Evolutionary conservation across 2,113 vertebrate genomes (phyloP).

Genomic region (Meleagris gallopavo): DNA sequence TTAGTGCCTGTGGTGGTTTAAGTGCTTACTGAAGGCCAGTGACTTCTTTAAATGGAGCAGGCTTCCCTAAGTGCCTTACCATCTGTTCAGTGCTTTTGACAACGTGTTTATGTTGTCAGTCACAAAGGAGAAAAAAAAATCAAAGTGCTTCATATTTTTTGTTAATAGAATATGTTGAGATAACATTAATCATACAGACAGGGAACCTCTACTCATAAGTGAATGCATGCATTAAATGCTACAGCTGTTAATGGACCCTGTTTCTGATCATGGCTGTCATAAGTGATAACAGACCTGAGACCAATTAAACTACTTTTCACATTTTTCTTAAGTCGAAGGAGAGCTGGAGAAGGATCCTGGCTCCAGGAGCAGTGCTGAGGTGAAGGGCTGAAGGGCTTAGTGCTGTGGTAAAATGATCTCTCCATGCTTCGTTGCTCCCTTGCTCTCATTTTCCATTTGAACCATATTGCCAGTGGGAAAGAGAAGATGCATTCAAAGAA

Average conservation of each 20-base stretch:
- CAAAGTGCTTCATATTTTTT: slow-evolving; percentile 1
- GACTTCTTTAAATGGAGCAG: slow-evolving; percentile 26
- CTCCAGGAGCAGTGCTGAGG: background rate
- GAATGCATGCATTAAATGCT: background rate
- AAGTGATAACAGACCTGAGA: slow-evolving; percentile 26
- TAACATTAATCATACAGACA: slow-evolving; percentile 44
- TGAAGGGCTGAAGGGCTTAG: background rate
- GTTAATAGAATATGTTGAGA: slow-evolving; percentile 38
- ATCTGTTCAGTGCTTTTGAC: slow-evolving; percentile 40
- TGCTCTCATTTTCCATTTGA: background rate
- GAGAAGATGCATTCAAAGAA: background rate
- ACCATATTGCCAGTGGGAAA: background rate
- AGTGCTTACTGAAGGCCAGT: background rate
- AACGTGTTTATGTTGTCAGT: slow-evolving; percentile 47
- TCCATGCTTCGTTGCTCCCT: background rate
- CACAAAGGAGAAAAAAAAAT: background rate
- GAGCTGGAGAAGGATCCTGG: background rate
- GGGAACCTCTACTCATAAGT: background rate
- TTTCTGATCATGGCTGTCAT: slow-evolving; percentile 39
- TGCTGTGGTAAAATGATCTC: accelerated
- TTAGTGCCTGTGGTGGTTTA: background rate
- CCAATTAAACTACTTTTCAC: slow-evolving; percentile 23
- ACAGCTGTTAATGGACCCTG: background rate
- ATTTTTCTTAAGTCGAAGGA: background rate
- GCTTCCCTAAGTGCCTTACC: slow-evolving; percentile 35